Conservation (phyloP, 23 tunicate genomes). For the Styela clava region DNA sequence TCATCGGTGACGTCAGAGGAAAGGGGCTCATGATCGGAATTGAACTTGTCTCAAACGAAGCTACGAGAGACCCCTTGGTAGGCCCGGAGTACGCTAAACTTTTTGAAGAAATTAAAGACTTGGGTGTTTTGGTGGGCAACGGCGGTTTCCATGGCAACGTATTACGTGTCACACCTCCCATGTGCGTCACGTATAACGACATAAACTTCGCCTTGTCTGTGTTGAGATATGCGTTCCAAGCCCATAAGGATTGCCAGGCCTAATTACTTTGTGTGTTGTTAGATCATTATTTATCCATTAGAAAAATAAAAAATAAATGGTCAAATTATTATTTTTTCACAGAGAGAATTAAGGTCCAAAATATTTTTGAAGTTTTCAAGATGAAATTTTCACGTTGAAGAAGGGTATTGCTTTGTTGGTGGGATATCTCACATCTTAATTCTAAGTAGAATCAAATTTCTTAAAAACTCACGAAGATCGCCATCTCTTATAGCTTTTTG, state of each 20-base stretch:
- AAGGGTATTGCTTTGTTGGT: no score
- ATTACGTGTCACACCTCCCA: conserved; percentile 90
- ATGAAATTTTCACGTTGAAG: no score
- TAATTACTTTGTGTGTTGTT: no score
- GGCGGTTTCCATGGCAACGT: conserved; percentile 69
- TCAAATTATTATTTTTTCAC: no score
- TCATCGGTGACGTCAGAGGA: conserved; percentile 97
- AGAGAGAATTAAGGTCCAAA: no score
- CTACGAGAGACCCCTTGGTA: conserved; percentile 41
- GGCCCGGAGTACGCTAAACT: conserved; percentile 26
- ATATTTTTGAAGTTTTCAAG: no score
- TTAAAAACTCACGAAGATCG: no score
- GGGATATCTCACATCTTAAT: no score
- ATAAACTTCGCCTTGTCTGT: conserved; percentile 63
- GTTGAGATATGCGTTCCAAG: conserved; percentile 35
- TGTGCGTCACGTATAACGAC: conserved; percentile 82
- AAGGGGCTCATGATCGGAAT: conserved; percentile 95
- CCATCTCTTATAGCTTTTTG: no score
- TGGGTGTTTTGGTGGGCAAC: conserved; percentile 81
- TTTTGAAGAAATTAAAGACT: conserved; percentile 58
- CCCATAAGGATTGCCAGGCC: neutral
- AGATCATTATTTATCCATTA: no score
- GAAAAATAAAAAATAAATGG: no score
- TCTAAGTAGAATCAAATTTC: no score
- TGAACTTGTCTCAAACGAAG: conserved; percentile 71